Evolutionary conservation across 2,888 invertebrate genomes (phyloP).

Genomic region (Hylaea fasciaria): DNA sequence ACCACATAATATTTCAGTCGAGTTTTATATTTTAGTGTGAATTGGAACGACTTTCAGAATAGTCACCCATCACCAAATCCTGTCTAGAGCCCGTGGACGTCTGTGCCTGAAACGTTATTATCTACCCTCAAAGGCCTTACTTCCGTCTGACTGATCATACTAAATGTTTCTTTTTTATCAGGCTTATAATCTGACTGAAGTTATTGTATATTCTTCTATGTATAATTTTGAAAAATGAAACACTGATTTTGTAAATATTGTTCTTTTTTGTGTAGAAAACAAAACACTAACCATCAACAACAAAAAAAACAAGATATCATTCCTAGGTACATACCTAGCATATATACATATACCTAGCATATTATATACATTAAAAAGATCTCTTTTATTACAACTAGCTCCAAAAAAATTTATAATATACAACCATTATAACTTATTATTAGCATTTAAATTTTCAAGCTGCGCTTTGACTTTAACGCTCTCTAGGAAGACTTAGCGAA

Average conservation of each 20-base stretch:
- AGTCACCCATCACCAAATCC: slow-evolving; percentile 52
- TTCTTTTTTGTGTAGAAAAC: too few relatives aligned
- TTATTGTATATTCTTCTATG: neutral
- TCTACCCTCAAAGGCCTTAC: slow-evolving; percentile 75
- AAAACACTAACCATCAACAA: too few relatives aligned
- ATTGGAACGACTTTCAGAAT: slow-evolving; percentile 46
- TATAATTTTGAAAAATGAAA: too few relatives aligned
- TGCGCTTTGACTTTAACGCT: slow-evolving; percentile 62
- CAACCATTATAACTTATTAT: slow-evolving; percentile 57
- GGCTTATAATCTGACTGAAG: slow-evolving; percentile 40
- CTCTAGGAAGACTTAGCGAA: slow-evolving; percentile 61
- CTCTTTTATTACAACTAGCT: too few relatives aligned
- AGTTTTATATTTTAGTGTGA: too few relatives aligned
- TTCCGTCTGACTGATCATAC: slow-evolving; percentile 71
- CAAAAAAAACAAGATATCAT: too few relatives aligned
- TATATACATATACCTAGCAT: too few relatives aligned
- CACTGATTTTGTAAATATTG: too few relatives aligned
- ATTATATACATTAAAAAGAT: too few relatives aligned
- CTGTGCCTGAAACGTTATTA: slow-evolving; percentile 79
- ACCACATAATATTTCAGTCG: too few relatives aligned
- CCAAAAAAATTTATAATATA: neutral
- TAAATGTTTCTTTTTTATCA: slow-evolving; percentile 69
- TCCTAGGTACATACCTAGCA: too few relatives aligned
- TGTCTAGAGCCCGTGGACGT: slow-evolving; percentile 51
- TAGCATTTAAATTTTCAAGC: slow-evolving; percentile 59